These are phyloP conservation scores for Trachemys scripta DNA, from an alignment of 2,113 vertebrate species.

Conservation along the genomic window DNA sequence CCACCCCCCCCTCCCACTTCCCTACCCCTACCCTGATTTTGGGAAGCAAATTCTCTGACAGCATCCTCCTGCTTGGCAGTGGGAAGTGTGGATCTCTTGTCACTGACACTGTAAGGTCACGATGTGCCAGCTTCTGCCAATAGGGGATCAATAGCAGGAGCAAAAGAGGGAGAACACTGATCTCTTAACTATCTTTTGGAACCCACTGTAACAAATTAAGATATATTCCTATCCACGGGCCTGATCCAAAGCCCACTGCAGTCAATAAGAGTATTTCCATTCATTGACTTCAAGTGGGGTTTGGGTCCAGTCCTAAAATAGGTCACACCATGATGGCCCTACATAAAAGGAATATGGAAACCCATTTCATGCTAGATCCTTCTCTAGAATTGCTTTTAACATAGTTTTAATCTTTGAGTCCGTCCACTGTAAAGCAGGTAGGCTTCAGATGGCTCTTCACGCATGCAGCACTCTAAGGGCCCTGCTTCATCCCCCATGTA, in stretches of 20 bases:
- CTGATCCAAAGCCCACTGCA: too few relatives aligned
- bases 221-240: background rate
- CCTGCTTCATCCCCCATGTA: background rate
- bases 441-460: background rate
- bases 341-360: background rate
- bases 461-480: background rate
- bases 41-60: background rate
- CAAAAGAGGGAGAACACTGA: background rate
- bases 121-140: background rate
- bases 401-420: background rate
- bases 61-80: background rate
- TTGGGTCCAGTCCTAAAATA: background rate
- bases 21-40: background rate
- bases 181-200: background rate
- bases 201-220: background rate
- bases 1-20: background rate
- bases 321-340: background rate
- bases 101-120: background rate
- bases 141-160: background rate
- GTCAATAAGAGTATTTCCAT: background rate
- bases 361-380: background rate
- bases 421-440: background rate
- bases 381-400: background rate
- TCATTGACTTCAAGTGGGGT: background rate
- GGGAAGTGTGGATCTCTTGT: background rate